Conservation (phyloP, 2,888 invertebrate genomes). For the Xylota sylvarum region DNA sequence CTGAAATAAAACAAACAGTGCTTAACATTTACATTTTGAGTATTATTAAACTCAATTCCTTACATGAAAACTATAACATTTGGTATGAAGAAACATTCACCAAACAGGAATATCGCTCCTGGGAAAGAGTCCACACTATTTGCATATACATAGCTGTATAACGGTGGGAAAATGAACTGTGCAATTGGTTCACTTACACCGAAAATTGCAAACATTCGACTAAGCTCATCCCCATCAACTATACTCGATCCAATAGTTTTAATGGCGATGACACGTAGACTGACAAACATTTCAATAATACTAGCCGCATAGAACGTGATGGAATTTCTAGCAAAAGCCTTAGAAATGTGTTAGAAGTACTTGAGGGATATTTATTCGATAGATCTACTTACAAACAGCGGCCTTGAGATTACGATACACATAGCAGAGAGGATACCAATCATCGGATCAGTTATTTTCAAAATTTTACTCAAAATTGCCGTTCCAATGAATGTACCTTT, state of each 20-base stretch:
- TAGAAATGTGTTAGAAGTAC: slow-evolving; percentile 28
- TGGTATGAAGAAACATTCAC: slow-evolving; percentile 83
- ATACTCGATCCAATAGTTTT: slow-evolving; percentile 84
- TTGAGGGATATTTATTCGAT: neutral
- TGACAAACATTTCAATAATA: slow-evolving; percentile 83
- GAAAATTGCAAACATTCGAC: slow-evolving; percentile 81
- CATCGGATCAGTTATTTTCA: slow-evolving; percentile 82
- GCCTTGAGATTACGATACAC: slow-evolving; percentile 82
- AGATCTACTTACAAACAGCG: slow-evolving; percentile 81
- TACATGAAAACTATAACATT: slow-evolving; percentile 84
- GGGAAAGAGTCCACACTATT: slow-evolving; percentile 82
- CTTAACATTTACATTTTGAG: too few relatives aligned
- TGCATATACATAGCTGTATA: slow-evolving; percentile 83
- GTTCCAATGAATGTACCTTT: slow-evolving; percentile 84
- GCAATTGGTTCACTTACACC: slow-evolving; percentile 84
- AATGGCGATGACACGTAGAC: slow-evolving; percentile 83
- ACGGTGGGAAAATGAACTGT: slow-evolving; percentile 83
- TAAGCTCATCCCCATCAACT: slow-evolving; percentile 83
- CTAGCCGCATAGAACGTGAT: slow-evolving; percentile 82
- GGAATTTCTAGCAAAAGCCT: slow-evolving; percentile 82
- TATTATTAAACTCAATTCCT: slow-evolving; percentile 69
- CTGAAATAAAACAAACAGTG: too few relatives aligned
- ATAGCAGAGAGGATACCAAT: slow-evolving; percentile 83
- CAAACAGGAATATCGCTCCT: slow-evolving; percentile 83
- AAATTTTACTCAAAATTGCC: slow-evolving; percentile 82